Conservation (phyloP, 1,140 invertebrate genomes). For the Lanistes nyassanus region DNA sequence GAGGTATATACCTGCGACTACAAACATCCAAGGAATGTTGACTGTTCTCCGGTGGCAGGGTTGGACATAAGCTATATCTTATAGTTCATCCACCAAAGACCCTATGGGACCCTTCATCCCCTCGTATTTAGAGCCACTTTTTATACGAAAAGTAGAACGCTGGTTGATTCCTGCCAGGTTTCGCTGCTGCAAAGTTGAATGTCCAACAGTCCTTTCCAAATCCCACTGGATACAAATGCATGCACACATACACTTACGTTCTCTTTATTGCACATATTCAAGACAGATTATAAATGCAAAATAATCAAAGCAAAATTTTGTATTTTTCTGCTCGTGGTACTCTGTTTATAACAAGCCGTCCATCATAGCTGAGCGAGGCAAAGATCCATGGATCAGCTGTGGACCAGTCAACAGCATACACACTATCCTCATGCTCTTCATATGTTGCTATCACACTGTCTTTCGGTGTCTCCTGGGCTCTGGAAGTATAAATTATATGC, state of each 20-base stretch:
- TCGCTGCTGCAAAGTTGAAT: too few species aligned
- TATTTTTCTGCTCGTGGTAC: conserved; percentile 94
- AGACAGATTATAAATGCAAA: neutral
- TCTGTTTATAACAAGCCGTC: conserved; percentile 89
- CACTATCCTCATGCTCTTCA: conserved; percentile 97
- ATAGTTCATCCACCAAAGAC: too few species aligned
- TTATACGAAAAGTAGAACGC: too few species aligned
- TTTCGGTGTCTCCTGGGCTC: conserved; percentile 47
- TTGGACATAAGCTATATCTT: too few species aligned
- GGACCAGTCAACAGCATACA: conserved; percentile 97
- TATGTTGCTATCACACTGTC: conserved; percentile 89
- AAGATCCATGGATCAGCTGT: conserved; percentile 97
- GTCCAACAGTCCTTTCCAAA: neutral
- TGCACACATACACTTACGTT: neutral
- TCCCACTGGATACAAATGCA: neutral
- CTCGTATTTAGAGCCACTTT: too few species aligned
- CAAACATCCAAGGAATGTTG: too few species aligned
- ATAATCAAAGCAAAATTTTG: conserved; percentile 66
- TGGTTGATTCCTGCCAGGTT: too few species aligned
- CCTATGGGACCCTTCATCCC: too few species aligned
- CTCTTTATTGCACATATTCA: too few species aligned
- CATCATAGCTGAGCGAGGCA: conserved; percentile 96
- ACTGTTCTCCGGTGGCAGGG: too few species aligned
- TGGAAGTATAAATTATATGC: conserved; percentile 29
- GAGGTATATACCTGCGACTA: too few species aligned